phyloP scores from a whole-genome alignment of 2,113 vertebrate species.

The Shinisaurus crocodilurus region DNA sequence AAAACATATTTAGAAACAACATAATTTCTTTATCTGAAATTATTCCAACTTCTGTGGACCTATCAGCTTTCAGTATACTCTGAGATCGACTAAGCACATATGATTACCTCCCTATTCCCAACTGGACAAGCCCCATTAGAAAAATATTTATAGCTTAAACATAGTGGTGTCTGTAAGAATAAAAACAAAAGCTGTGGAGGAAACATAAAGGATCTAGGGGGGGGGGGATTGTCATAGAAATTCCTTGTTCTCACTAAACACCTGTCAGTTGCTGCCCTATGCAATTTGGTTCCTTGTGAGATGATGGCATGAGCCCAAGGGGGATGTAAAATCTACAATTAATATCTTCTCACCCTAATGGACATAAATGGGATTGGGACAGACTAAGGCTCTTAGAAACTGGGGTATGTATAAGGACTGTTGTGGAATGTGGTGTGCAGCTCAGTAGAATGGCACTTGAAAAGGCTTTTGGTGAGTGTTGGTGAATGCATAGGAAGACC shows the following conservation, averaged over 20 bases:
- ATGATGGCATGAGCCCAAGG: background rate
- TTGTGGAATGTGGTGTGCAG: fast-evolving
- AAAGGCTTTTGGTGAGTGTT: background rate
- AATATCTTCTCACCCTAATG: slow-evolving; percentile 3
- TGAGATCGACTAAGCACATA: background rate
- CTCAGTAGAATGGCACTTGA: fast-evolving
- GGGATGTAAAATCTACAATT: slow-evolving; percentile 9
- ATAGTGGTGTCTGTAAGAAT: background rate
- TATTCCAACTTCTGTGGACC: fast-evolving
- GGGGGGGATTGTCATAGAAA: slow-evolving; percentile 19
- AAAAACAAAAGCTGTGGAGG: background rate
- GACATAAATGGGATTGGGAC: background rate
- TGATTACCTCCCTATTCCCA: background rate
- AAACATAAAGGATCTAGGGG: background rate
- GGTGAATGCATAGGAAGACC: background rate
- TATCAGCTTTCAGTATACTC: background rate
- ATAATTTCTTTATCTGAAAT: fast-evolving
- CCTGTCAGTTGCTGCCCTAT: slow-evolving; percentile 30
- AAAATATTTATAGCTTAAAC: background rate
- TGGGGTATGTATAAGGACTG: background rate
- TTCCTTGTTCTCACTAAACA: background rate
- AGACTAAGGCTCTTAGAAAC: background rate
- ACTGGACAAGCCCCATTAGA: background rate
- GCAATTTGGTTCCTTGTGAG: slow-evolving; percentile 24
- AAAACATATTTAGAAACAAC: background rate